phyloP scores from a whole-genome alignment of 2,888 invertebrate species.

The Pyralis farinalis region DNA sequence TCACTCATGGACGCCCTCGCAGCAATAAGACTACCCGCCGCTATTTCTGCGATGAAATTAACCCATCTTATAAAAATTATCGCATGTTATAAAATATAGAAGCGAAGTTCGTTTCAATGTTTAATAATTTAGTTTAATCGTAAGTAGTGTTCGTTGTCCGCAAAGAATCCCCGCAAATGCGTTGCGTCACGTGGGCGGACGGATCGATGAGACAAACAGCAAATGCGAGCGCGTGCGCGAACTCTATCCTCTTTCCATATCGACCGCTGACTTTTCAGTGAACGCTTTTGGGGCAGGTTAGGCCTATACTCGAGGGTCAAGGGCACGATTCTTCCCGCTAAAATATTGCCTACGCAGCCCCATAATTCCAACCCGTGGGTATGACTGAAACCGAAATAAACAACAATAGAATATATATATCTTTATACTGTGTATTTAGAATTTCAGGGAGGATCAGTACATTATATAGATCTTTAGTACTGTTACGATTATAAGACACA shows the following conservation, averaged over 20 bases:
- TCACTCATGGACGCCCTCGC: too few relatives aligned
- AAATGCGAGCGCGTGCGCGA: slow-evolving; percentile 63
- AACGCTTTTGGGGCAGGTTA: slow-evolving; percentile 80
- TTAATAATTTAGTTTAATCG: slow-evolving; percentile 27
- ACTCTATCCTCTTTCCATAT: slow-evolving; percentile 58
- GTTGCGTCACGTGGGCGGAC: slow-evolving; percentile 77
- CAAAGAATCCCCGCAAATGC: slow-evolving; percentile 76
- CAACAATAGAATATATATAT: too few relatives aligned
- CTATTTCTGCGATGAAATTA: too few relatives aligned
- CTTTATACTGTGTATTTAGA: too few relatives aligned
- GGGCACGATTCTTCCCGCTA: slow-evolving; percentile 66
- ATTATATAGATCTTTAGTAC: too few relatives aligned
- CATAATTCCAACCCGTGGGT: slow-evolving; percentile 13
- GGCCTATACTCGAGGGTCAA: slow-evolving; percentile 79
- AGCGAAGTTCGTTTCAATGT: slow-evolving; percentile 8
- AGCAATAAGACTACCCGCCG: too few relatives aligned
- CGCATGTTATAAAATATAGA: not conserved
- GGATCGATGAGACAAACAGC: slow-evolving; percentile 65
- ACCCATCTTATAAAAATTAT: too few relatives aligned
- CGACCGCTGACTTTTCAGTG: slow-evolving; percentile 69
- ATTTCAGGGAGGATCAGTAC: too few relatives aligned
- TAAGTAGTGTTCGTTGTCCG: slow-evolving; percentile 36
- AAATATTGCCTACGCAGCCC: slow-evolving; percentile 29
- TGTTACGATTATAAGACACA: too few relatives aligned
- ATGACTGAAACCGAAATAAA: not conserved